Evolutionary conservation across 1,140 invertebrate species (phyloP).

Genomic region (Drosophila funebris): DNA sequence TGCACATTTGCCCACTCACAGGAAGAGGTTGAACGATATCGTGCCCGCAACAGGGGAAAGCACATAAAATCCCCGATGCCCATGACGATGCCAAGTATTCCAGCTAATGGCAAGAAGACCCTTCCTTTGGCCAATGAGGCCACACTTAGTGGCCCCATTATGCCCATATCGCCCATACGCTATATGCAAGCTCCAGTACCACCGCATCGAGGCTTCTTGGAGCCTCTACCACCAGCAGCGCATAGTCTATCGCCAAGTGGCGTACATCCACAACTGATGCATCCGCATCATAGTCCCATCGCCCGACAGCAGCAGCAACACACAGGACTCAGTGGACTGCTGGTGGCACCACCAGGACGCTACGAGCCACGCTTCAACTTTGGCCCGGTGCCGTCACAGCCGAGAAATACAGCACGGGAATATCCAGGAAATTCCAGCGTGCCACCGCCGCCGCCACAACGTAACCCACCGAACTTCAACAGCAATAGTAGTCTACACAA

Average conservation of each 20-base stretch:
- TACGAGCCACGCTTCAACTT: constrained; percentile 59
- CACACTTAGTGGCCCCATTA: constrained; percentile 26
- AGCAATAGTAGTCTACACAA: constrained; percentile 45
- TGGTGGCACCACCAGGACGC: constrained; percentile 44
- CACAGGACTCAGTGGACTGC: constrained; percentile 36
- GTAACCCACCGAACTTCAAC: constrained; percentile 71
- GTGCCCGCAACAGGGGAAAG: constrained; percentile 74
- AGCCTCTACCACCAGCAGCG: constrained; percentile 27
- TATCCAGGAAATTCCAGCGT: constrained; percentile 25
- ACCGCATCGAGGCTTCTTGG: constrained; percentile 40
- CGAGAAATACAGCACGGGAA: constrained; percentile 40
- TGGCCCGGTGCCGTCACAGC: constrained; percentile 24
- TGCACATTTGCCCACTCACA: constrained; percentile 97
- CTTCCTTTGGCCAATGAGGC: constrained; percentile 37
- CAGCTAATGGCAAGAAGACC: constrained; percentile 46
- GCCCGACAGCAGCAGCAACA: constrained; percentile 42
- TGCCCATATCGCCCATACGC: constrained; percentile 70
- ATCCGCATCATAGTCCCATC: constrained; percentile 63
- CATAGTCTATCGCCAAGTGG: constrained; percentile 36
- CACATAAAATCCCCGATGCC: constrained; percentile 57
- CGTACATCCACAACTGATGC: constrained; percentile 35
- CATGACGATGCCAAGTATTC: constrained; percentile 26
- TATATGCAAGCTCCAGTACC: constrained; percentile 43
- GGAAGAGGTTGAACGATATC: constrained; percentile 93
- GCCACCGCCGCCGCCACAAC: constrained; percentile 31